Evolutionary conservation across 2,888 invertebrate genomes (phyloP).

Genomic region (Idaea dimidiata): DNA sequence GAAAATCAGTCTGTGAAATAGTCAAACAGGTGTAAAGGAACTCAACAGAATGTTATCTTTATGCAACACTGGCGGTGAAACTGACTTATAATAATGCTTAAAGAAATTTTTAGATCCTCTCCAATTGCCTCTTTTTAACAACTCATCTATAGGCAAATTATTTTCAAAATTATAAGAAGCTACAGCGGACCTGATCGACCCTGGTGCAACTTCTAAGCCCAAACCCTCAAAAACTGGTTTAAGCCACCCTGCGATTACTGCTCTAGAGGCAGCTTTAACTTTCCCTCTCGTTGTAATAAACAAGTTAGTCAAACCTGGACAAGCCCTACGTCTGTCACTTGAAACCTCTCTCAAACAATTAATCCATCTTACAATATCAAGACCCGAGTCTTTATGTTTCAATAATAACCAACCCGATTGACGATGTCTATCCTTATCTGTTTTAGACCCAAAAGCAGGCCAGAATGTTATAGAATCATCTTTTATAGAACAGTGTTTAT

Average conservation of each 20-base stretch:
- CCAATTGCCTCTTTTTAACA: slow-evolving; percentile 30
- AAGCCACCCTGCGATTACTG: slow-evolving; percentile 26
- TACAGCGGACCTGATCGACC: slow-evolving; percentile 29
- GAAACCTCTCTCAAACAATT: not conserved
- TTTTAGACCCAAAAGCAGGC: not conserved
- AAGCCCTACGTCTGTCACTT: not conserved
- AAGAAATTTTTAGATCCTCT: slow-evolving; percentile 7
- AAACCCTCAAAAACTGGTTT: slow-evolving; percentile 22
- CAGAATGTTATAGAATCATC: not conserved
- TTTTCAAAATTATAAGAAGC: slow-evolving; percentile 29
- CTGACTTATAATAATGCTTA: not conserved
- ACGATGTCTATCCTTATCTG: not conserved
- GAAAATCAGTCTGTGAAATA: too few relatives aligned
- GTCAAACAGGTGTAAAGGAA: not conserved
- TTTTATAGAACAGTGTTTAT: not conserved
- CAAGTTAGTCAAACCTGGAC: slow-evolving; percentile 7
- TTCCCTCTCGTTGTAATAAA: slow-evolving; percentile 17
- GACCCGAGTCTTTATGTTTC: not conserved
- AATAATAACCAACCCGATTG: not conserved
- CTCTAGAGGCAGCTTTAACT: slow-evolving; percentile 17
- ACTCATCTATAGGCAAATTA: slow-evolving; percentile 24
- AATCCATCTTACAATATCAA: not conserved
- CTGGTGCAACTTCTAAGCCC: slow-evolving; percentile 23
- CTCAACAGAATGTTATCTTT: not conserved
- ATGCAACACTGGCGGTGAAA: too few relatives aligned